Conservation (phyloP, 2,888 invertebrate species). For the Agrenia bidenticulata region DNA sequence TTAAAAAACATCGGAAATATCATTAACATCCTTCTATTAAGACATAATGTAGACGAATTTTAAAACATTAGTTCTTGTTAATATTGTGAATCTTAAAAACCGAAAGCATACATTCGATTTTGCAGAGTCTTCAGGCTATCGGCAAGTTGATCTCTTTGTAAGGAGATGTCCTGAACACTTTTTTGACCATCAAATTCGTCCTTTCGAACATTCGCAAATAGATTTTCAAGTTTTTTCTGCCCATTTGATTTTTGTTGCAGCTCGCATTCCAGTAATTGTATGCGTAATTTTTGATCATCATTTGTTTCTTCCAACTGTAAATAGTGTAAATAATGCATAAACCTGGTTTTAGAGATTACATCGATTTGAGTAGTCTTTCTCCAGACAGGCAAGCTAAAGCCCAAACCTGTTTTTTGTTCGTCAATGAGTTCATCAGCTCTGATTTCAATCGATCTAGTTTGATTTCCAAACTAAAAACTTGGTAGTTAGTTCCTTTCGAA, state of each 20-base stretch:
- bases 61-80: not conserved
- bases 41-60: not conserved
- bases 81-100: too few species aligned
- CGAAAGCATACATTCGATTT: constrained; percentile 40
- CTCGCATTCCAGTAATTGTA: constrained; percentile 33
- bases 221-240: constrained; percentile 37
- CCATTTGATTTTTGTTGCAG: constrained; percentile 33
- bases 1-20: constrained; percentile 13
- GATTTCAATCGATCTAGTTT: constrained; percentile 45
- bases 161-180: constrained; percentile 26
- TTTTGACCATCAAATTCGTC: constrained; percentile 43
- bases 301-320: constrained; percentile 43
- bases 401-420: constrained; percentile 41
- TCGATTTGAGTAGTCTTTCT: too few species aligned
- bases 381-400: not conserved
- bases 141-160: constrained; percentile 35
- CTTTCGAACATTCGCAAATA: constrained; percentile 39
- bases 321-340: too few species aligned
- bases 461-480: constrained; percentile 35
- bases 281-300: constrained; percentile 33
- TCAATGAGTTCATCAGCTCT: constrained; percentile 41
- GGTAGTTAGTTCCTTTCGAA: too few species aligned
- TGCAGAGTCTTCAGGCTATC: constrained; percentile 35
- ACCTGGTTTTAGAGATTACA: too few species aligned
- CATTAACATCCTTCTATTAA: too few species aligned